Conservation (phyloP, 2,888 invertebrate genomes). For the Pherbina coryleti region DNA sequence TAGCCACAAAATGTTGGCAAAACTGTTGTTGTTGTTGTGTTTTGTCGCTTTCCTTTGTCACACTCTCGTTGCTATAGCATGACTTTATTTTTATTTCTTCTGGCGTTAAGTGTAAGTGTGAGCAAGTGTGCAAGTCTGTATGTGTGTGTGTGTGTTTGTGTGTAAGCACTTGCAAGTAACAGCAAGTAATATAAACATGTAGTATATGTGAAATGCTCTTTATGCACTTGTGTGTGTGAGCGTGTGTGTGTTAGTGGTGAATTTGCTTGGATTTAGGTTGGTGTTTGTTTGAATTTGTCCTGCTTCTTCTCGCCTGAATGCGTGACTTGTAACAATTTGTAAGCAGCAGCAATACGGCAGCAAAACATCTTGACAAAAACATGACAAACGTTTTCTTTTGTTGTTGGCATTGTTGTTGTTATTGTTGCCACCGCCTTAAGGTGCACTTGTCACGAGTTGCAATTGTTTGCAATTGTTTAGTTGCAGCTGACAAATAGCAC, state of each 20-base stretch:
- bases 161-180: no score
- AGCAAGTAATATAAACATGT: no score
- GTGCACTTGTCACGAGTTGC: neutral
- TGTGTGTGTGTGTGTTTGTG: no score
- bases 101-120: neutral
- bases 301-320: neutral
- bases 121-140: neutral
- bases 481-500: neutral
- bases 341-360: slow-evolving; percentile 5
- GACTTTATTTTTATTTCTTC: no score
- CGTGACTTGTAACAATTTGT: slow-evolving; percentile 35
- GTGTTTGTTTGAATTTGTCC: no score
- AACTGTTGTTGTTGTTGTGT: neutral
- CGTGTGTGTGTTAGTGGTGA: neutral
- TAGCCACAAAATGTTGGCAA: no score
- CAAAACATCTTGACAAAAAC: slow-evolving; percentile 10
- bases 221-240: neutral
- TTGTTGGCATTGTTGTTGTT: neutral
- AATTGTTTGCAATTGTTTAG: neutral
- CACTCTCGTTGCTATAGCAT: neutral
- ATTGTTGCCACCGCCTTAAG: neutral
- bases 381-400: slow-evolving; percentile 28
- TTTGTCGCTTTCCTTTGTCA: neutral
- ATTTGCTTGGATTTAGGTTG: neutral
- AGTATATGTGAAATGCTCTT: neutral